Evolutionary conservation across 1,140 invertebrate genomes (phyloP), one percentile per base, ranked within the genome.

Genomic region (Galendromus occidentalis): DNA sequence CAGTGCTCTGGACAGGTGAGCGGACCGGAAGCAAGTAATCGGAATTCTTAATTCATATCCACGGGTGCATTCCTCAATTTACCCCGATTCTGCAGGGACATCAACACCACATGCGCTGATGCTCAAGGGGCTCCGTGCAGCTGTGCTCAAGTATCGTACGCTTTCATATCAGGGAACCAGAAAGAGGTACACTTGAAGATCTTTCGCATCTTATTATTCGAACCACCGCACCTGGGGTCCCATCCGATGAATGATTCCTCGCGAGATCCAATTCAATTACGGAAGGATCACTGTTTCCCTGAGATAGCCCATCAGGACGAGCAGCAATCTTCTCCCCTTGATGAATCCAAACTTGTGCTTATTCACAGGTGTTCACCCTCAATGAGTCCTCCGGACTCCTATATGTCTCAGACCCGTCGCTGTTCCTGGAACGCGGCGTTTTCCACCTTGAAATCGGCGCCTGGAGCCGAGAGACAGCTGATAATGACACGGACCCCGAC

Each of bases 361-460:
- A 33, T 59, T 14, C 9, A 22, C 51, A 59, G 51, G 51, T 59
- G 22, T 59, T 59, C 22, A 59, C 51, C 9, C 51, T 59, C 14
- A 22, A 59, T 9, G 51, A 59, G 9, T 59, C 51, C 2, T 29
- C 51, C 14, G 51, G 51, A 59, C 51, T 25, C 9, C 51, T 59
- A 1, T 59, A 59, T 9, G 25, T 59, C 33, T 59, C 51, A 6
- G 51, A 59, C 25, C 51, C 51, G 2, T 17, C 14, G 33, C 14
- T 33, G 22, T 59, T 59, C 22, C 9, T 59, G 22, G 51, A 59
- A 25, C 51, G 51, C 2, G 25, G 22, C 2, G 51, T 59, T 29
- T 59, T 59, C 51, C 51, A 20, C 33, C 51, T 59, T 14, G 51
- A 59, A 22, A 59, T 59, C 25, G 51, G 51, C 14, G 51, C 51